A percentile compares a stretch with the other conserved stretches of the same genome.
Conservation (phyloP, 1,140 invertebrate species). For the Pollicipes pollicipes region DNA sequence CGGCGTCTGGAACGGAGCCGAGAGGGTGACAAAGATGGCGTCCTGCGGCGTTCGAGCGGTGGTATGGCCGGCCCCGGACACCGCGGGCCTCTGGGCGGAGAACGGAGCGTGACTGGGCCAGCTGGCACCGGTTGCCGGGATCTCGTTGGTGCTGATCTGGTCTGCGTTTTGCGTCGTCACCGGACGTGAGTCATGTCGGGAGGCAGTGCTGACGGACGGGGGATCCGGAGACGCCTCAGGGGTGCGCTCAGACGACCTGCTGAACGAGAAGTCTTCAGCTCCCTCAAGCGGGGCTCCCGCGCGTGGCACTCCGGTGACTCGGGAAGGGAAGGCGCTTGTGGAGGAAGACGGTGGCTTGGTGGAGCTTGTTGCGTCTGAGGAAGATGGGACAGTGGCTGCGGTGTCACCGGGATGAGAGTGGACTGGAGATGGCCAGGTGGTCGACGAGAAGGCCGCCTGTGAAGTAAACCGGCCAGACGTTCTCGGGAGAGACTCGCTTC, state of each 20-base stretch:
- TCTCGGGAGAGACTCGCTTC: not conserved
- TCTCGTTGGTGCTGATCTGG: no score
- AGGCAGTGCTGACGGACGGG: not conserved
- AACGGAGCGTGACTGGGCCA: no score
- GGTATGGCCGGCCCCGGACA: no score
- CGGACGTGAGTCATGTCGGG: not conserved
- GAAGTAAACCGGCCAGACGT: not conserved
- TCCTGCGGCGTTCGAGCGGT: no score
- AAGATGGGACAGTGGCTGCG: not conserved
- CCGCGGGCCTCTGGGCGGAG: no score
- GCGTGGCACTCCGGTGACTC: no score
- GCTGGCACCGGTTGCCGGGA: no score
- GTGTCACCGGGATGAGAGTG: not conserved
- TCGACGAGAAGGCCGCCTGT: not conserved
- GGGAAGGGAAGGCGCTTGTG: not conserved
- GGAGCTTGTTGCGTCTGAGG: not conserved
- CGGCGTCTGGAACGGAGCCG: no score
- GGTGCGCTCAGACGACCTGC: not conserved
- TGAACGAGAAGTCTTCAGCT: no score
- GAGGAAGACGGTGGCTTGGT: not conserved
- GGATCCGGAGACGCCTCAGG: not conserved
- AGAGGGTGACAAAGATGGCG: no score
- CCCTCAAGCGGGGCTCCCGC: no score
- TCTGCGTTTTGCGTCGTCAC: no score
- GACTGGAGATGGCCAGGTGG: not conserved